Evolutionary conservation across 2,113 vertebrate species (phyloP), one percentile per base, ranked within the genome.

Genomic region (Spermophilus dauricus): DNA sequence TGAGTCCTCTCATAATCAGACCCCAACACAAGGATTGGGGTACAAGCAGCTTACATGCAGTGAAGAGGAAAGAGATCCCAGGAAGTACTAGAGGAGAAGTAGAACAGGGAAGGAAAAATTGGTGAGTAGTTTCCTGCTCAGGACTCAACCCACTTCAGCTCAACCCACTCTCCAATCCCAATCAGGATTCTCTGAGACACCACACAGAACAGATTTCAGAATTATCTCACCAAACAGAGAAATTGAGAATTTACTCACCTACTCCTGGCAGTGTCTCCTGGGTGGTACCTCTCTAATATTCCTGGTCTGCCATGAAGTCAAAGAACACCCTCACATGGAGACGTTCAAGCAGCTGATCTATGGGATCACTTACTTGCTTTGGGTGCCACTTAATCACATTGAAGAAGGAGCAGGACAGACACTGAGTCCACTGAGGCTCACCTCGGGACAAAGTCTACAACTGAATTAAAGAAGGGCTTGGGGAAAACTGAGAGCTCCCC

Each of bases 161-260:
- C 67, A n/a, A 4, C 16, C 16, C 39, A 24, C 32, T 16, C 20
- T 48, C 13, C 3, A 28, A 56, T 5, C 32, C n/a, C 0, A 18
- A 58, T 18, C 56, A 56, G 48, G 17, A 26, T 22, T 72, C 45
- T 73, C 67, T 34, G 61, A n/a, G 63, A 78, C 20, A 45, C 37
- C 34, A 37, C 81, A 8, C 10, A 28, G 42, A 88, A 63, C 13
- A 18, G 14, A 85, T 42, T n/a, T 73, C 18, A n/a, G 73, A 89
- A 84, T 2, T 32, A 5, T 63, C 78, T 42, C 37, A 11, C 0
- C 5, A 17, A 18, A 0, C 0, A 28, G 30, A 0, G 2, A 65
- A 63, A 8, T 9, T 13, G 0, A 2, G 17, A 28, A 28, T n/a
- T 77, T 28, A 58, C 2, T 48, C 24, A 61, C 77, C n/a, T 42